phyloP scores from a whole-genome alignment of 1,140 invertebrate genomes.

The Bombus haemorrhoidalis region DNA sequence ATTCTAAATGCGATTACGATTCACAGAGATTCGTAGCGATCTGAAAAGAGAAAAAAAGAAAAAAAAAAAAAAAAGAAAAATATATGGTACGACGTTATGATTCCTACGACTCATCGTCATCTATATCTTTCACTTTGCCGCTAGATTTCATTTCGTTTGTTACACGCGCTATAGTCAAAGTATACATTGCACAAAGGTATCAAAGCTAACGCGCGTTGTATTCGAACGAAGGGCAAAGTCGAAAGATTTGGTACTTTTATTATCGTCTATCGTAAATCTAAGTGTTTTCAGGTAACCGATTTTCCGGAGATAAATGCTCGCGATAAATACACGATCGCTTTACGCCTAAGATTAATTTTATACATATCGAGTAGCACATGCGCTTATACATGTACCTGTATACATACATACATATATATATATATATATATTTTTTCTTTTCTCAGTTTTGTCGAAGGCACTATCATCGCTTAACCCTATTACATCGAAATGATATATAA shows the following conservation, averaged over 20 bases:
- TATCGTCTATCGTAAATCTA: constrained; percentile 62
- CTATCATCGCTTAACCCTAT: constrained; percentile 22
- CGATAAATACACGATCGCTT: constrained; percentile 1
- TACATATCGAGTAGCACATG: not conserved
- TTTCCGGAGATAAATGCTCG: constrained; percentile 27
- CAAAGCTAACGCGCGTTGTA: not conserved
- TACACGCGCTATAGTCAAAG: not conserved
- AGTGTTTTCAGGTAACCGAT: constrained; percentile 59
- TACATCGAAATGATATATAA: constrained; percentile 26
- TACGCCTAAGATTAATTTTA: not conserved
- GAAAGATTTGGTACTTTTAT: constrained; percentile 33
- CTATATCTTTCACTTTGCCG: not conserved
- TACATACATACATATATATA: not conserved
- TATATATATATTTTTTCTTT: not conserved
- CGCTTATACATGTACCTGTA: not conserved
- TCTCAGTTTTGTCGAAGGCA: constrained; percentile 33
- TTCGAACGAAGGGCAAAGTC: not conserved
- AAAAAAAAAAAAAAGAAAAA: not conserved
- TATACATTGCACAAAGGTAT: not conserved
- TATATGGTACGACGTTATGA: not conserved
- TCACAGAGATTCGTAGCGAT: not conserved
- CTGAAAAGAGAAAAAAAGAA: not conserved
- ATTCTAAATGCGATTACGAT: constrained; percentile 22
- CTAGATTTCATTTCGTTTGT: not conserved
- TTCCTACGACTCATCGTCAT: not conserved